phyloP scores from a whole-genome alignment of 2,888 invertebrate species.

The Drosophila greeni region DNA sequence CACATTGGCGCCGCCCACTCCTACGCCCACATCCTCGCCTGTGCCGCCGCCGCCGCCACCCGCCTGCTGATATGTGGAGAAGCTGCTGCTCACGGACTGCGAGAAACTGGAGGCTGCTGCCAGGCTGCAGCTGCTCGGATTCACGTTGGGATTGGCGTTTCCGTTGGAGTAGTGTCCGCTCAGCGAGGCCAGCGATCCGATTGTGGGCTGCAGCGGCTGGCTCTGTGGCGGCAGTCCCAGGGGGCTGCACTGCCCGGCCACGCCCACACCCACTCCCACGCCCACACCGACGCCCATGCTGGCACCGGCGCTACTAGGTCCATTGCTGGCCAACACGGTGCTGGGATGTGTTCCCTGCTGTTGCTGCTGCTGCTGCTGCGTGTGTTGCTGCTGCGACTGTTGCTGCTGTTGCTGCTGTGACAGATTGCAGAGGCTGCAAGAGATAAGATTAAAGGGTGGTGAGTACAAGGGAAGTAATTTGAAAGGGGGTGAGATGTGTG shows the following conservation, averaged over 20 bases:
- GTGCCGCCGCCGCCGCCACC: constrained; percentile 45
- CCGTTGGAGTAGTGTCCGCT: constrained; percentile 60
- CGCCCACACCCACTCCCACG: constrained; percentile 76
- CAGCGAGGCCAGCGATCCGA: constrained; percentile 65
- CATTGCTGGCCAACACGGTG: constrained; percentile 76
- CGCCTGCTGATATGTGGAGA: constrained; percentile 74
- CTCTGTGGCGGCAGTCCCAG: constrained; percentile 75
- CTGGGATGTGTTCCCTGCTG: constrained; percentile 72
- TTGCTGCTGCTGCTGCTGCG: constrained; percentile 47
- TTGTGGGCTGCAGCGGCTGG: constrained; percentile 75
- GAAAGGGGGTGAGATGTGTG: constrained; percentile 1
- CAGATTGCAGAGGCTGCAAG: constrained; percentile 67
- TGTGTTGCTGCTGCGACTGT: constrained; percentile 70
- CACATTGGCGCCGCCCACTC: constrained; percentile 47
- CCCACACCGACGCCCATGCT: constrained; percentile 78
- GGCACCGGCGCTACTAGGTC: constrained; percentile 77
- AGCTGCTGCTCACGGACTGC: constrained; percentile 73
- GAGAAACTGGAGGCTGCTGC: constrained; percentile 62
- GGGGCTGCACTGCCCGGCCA: constrained; percentile 75
- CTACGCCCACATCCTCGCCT: constrained; percentile 47
- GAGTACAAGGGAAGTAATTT: constrained; percentile 2
- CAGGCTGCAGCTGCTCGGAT: constrained; percentile 65
- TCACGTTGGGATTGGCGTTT: constrained; percentile 38
- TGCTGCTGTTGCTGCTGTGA: constrained; percentile 62
- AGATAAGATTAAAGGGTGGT: neutral